Evolutionary conservation across 2,797 vertebrate species (phyloP).

Genomic region (Chiroxiphia lanceolata): DNA sequence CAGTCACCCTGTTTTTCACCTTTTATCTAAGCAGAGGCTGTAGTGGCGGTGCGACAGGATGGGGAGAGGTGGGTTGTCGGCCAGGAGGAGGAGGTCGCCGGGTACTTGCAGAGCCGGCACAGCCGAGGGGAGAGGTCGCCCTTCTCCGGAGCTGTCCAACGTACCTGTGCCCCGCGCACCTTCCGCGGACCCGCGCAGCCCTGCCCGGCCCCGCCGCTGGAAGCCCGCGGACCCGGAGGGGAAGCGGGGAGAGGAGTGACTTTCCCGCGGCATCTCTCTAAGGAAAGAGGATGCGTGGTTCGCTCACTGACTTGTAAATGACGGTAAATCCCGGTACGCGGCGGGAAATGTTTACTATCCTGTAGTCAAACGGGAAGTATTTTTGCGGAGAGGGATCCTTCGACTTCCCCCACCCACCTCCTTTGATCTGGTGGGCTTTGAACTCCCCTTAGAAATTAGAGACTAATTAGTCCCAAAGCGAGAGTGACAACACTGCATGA

Average conservation of each 20-base stretch:
- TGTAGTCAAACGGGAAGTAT: background rate
- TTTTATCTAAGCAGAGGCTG: rapidly evolving
- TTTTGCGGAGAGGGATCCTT: background rate
- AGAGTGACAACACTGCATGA: background rate
- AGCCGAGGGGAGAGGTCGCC: background rate
- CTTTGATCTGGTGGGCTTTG: conserved; percentile 20
- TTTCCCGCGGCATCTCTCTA: background rate
- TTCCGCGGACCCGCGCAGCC: background rate
- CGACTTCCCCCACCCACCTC: background rate
- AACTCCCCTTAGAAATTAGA: background rate
- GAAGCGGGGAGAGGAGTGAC: rapidly evolving
- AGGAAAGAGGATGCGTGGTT: background rate
- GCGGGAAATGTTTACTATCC: background rate
- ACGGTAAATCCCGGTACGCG: background rate
- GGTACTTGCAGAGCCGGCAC: rapidly evolving
- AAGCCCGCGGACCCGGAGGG: no score
- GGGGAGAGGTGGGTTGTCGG: rapidly evolving
- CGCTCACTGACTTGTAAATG: rapidly evolving
- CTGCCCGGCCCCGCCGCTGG: no score
- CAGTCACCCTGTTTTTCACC: rapidly evolving
- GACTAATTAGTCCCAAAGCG: background rate
- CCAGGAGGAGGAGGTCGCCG: rapidly evolving
- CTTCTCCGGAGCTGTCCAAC: conserved; percentile 74
- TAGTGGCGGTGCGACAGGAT: rapidly evolving
- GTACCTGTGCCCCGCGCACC: conserved; percentile 4